Evolutionary conservation across 2,113 vertebrate species (phyloP), one percentile per base, ranked within the genome.

Genomic region (Accipiter virgatus): DNA sequence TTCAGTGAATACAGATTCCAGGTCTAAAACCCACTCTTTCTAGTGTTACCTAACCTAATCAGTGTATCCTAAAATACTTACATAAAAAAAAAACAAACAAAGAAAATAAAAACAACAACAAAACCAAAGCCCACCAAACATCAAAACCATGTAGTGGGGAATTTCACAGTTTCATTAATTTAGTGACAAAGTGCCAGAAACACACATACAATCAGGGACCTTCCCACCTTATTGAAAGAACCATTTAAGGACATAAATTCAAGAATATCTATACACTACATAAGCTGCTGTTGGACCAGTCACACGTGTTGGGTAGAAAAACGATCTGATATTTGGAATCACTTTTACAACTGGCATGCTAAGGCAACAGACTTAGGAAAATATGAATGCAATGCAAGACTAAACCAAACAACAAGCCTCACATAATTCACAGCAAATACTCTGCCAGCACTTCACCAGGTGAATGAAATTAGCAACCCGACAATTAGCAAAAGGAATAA

Each of bases 311-410:
- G 52, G 22, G 42, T 10, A 92, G 75, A 78, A 83, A 78, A 93
- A 34, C 0, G 0, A 88, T 18, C 29, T 81, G 82, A 29, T 81
- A 45, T 29, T 86, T 59, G 55, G 72, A 90, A 86, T 78, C n/a
- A 18, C 43, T 82, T 80, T n/a, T 27, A 77, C 65, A 67, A 78
- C n/a, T 25, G 68, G 63, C 0, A 0, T 0, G 0, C 36, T 88
- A 78, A 90, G 23, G 94, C 5, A 0, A 74, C 55, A 63, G 85
- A 52, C 72, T 96, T 55, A 26, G 61, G 77, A 83, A 97, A 94
- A 68, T 65, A 95, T 65, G 75, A 95, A 56, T n/a, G 56, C 86
- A 95, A 95, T 50, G 86, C 88, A 81, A 61, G 73, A 45, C 81
- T 91, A 92, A 95, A 63, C 47, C 65, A 92, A 95, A 95, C 91